Conservation (phyloP, 2,888 invertebrate genomes). For the Perdita meconis region DNA sequence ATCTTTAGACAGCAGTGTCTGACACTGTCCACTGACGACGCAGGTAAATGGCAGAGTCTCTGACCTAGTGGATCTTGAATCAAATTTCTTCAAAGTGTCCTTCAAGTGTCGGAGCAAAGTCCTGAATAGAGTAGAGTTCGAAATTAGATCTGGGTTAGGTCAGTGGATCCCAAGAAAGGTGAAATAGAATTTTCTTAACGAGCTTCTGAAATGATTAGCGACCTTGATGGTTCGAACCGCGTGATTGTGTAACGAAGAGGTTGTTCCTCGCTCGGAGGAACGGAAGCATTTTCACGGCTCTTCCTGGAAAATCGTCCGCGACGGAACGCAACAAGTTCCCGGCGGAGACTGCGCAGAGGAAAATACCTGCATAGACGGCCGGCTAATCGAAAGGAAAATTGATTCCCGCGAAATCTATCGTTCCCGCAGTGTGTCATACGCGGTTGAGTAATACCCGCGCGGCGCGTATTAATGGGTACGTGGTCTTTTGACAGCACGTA, state of each 20-base stretch:
- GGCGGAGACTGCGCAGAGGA: constrained; percentile 31
- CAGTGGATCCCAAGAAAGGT: no score
- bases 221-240: neutral
- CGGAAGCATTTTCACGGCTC: constrained; percentile 23
- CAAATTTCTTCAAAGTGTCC: no score
- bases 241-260: constrained; percentile 30
- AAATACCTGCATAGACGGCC: constrained; percentile 39
- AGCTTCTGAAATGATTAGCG: neutral
- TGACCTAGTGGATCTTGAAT: no score
- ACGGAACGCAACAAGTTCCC: constrained; percentile 51
- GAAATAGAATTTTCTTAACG: no score
- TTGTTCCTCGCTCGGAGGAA: neutral
- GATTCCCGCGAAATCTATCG: constrained; percentile 45
- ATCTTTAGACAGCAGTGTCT: no score
- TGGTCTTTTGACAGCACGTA: constrained; percentile 43
- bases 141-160: no score
- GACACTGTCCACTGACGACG: no score
- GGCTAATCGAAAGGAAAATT: constrained; percentile 35
- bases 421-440: constrained; percentile 59
- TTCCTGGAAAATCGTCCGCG: constrained; percentile 33
- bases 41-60: no score
- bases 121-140: no score
- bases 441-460: constrained; percentile 59
- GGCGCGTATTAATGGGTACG: constrained; percentile 23
- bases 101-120: no score